phyloP scores from a whole-genome alignment of 1,140 invertebrate genomes.

The Parapsyche elsis region DNA sequence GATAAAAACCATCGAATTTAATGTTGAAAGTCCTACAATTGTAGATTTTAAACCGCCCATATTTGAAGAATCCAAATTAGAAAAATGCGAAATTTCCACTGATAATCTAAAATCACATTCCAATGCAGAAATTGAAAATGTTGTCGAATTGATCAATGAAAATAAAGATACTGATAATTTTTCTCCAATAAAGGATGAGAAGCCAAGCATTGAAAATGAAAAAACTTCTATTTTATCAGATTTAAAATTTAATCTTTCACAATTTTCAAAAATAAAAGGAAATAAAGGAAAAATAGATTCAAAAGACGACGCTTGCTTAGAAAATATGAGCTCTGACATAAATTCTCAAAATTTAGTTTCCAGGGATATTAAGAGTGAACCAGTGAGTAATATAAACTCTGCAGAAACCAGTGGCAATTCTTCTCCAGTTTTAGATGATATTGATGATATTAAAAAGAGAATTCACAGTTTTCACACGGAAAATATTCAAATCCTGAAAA shows the following conservation, averaged over 20 bases:
- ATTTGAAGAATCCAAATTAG: not conserved
- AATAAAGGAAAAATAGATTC: conserved; percentile 21
- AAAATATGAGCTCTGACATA: not conserved
- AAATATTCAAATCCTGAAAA: conserved; percentile 70
- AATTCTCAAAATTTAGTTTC: not conserved
- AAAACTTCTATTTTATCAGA: conserved; percentile 10
- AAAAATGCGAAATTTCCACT: not conserved
- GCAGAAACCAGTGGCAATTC: conserved; percentile 66
- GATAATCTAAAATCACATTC: not conserved
- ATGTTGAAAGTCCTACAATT: not conserved
- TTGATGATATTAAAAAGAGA: conserved; percentile 71
- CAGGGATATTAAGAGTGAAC: conserved; percentile 42
- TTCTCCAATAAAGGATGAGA: not conserved
- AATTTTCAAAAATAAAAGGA: conserved; percentile 22
- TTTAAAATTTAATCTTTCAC: conserved; percentile 28
- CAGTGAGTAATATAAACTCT: conserved; percentile 61
- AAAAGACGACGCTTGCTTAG: conserved; percentile 35
- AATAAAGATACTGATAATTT: not conserved
- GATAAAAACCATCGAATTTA: not conserved
- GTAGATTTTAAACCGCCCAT: not conserved
- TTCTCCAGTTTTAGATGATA: conserved; percentile 66
- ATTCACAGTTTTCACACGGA: conserved; percentile 71
- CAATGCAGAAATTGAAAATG: not conserved
- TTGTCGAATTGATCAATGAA: not conserved
- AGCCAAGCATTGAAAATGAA: not conserved